Evolutionary conservation across 2,888 invertebrate genomes (phyloP), one percentile per base, ranked within the genome.

Genomic region (Hypomecis punctinalis): DNA sequence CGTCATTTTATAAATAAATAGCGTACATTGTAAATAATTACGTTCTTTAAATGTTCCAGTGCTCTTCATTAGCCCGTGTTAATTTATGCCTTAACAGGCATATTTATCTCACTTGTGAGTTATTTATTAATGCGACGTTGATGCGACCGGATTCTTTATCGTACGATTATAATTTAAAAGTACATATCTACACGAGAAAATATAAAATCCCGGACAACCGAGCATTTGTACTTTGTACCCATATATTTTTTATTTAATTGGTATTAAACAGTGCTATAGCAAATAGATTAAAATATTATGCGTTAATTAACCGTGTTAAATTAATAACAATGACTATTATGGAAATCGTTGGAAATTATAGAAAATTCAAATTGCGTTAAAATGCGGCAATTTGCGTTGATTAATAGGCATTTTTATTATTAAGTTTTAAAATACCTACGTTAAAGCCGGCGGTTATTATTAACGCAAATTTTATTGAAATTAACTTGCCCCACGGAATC

Each of bases 91-190:
- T 51, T 54, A 43, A n/a, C 6, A 33, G 46, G 46, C 56, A 52
- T 23, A 23, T 36, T 58, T 48, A 63, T 63, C 53, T 53, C 48
- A 42, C 6, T 40, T 59, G 52, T 46, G 60, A 23, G 49, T 55
- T 55, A 59, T 59, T 60, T 68, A 64, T 65, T 56, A 59, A 66
- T 60, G 40, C 57, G 45, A 37, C 23, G 52, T 66, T 66, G 63
- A 71, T 72, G 68, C 45, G 59, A 68, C 60, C 47, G 63, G 68
- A 77, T 76, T 74, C 68, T 72, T 68, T 68, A 68, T 63, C 70
- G 59, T 70, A 70, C 68, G 62, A 70, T 66, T 65, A 73, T 71
- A 23, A 60, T 61, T 65, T 48, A 37, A 61, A 53, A 55, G 46
- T 33, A 58, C 23, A 49, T 49, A 43, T 33, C 47, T 6, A 33